Evolutionary conservation across 1,140 invertebrate genomes (phyloP), one percentile per base, ranked within the genome.

Genomic region (Scaptomyza montana): DNA sequence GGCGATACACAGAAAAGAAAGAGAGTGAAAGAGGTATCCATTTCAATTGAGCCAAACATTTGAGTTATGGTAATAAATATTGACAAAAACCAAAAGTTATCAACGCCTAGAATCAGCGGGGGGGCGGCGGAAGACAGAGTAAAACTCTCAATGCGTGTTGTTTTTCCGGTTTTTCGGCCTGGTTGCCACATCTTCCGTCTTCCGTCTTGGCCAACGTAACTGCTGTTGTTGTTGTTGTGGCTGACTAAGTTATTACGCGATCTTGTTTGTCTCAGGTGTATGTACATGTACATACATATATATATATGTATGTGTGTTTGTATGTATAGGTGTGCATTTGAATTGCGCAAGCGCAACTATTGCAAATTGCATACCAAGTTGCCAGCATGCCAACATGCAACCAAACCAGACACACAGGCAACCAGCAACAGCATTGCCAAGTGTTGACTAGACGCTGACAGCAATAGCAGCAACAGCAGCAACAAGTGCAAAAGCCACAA

Each of bases 281-380:
- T 74, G 47, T 70, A 16, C 16, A 16, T 16, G 16, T 16, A n/a
- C n/a, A n/a, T n/a, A n/a, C n/a, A 33, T 57, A 8, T 65, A 25
- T 66, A 19, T 66, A 25, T 66, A 21, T 61, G 50, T 73, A 30
- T 64, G 54, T 69, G 16, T 55, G 30, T 51, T 33, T 46, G 46
- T 77, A 60, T 70, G 63, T 25, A 25, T 25, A 25, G 21, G 30
- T 85, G 65, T 76, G 78, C 82, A 87, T 86, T 87, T 86, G 82
- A 87, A 86, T 86, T 86, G 82, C 82, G 82, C 82, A 86, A 86
- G 82, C 78, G 82, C 82, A 86, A 82, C 82, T 86, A 87, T 86
- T 86, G 82, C 82, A 86, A 86, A 86, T 86, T 86, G 82, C 78
- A 86, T 87, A 81, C 82, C 81, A 78, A 80, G 74, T 64, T 71